These are phyloP conservation scores for Henricia sp. DNA, from an alignment of 53 echinoderm and acorn worm genomes.

Conservation along the genomic window DNA sequence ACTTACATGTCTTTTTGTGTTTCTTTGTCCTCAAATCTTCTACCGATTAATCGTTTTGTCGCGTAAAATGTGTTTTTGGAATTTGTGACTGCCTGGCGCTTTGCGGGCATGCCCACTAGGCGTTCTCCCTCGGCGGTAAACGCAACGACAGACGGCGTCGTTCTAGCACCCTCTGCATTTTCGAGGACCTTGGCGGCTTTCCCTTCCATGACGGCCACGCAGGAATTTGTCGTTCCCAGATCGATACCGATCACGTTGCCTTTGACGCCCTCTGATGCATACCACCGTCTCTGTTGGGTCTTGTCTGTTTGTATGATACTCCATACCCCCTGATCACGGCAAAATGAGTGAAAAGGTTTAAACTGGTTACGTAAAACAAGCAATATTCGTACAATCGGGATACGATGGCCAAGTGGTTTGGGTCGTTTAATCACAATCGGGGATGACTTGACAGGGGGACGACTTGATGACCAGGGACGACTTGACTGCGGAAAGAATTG, in stretches of 20 bases:
- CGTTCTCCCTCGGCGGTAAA: slow-evolving; percentile 91
- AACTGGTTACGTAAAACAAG: too few species aligned
- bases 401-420: too few species aligned
- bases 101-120: slow-evolving; percentile 95
- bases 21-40: slow-evolving; percentile 84
- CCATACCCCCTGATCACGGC: slow-evolving; percentile 70
- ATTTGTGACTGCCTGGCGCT: slow-evolving; percentile 98
- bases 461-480: too few species aligned
- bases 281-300: slow-evolving; percentile 64
- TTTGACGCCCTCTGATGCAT: slow-evolving; percentile 83
- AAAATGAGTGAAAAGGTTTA: too few species aligned
- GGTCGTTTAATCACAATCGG: too few species aligned
- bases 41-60: slow-evolving; percentile 92
- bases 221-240: slow-evolving; percentile 97
- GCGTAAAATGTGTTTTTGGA: slow-evolving; percentile 89
- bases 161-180: slow-evolving; percentile 96
- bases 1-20: slow-evolving; percentile 98
- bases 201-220: slow-evolving; percentile 97
- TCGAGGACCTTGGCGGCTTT: slow-evolving; percentile 90
- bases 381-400: too few species aligned
- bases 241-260: slow-evolving; percentile 93
- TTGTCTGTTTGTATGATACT: slow-evolving; percentile 62
- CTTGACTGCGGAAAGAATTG: too few species aligned
- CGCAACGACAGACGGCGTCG: slow-evolving; percentile 96
- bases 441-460: too few species aligned